phyloP scores from a whole-genome alignment of 2,113 vertebrate species.

The Pyxicephalus adspersus region DNA sequence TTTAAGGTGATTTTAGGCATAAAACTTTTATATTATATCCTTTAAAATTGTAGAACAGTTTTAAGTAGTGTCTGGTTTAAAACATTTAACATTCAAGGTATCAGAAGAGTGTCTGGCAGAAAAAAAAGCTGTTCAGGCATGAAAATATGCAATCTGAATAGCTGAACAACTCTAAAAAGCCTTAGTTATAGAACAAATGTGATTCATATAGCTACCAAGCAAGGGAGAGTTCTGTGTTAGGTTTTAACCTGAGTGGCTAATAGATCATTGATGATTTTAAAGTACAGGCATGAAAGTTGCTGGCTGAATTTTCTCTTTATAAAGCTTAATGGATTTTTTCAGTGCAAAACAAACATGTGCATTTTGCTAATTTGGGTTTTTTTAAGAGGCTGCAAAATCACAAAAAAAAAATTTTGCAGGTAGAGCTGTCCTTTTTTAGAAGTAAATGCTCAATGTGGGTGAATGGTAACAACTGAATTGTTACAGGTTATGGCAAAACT shows the following conservation, averaged over 20 bases:
- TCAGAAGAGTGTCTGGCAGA: conserved; percentile 49
- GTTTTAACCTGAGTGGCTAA: neutral
- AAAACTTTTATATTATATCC: conserved; percentile 27
- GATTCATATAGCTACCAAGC: neutral
- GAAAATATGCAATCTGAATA: conserved; percentile 55
- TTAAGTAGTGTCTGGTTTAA: conserved; percentile 50
- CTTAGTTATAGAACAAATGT: conserved; percentile 30
- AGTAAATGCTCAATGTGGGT: too few relatives aligned
- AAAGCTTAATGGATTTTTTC: neutral
- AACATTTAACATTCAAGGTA: conserved; percentile 56
- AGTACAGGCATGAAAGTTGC: neutral
- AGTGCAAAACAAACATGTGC: too few relatives aligned
- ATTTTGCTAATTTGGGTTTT: too few relatives aligned
- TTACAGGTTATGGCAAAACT: too few relatives aligned
- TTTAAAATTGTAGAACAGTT: conserved; percentile 45
- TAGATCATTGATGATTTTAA: neutral
- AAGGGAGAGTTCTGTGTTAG: neutral
- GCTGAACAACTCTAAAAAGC: conserved; percentile 33
- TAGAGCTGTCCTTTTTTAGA: too few relatives aligned
- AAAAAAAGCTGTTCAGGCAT: conserved; percentile 43
- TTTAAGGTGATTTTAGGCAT: conserved; percentile 3
- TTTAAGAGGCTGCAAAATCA: too few relatives aligned
- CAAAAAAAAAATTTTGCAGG: too few relatives aligned
- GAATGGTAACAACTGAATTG: too few relatives aligned
- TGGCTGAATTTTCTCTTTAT: neutral